Conservation (phyloP, 2,113 vertebrate genomes). For the Sarotherodon lohbergeri region DNA sequence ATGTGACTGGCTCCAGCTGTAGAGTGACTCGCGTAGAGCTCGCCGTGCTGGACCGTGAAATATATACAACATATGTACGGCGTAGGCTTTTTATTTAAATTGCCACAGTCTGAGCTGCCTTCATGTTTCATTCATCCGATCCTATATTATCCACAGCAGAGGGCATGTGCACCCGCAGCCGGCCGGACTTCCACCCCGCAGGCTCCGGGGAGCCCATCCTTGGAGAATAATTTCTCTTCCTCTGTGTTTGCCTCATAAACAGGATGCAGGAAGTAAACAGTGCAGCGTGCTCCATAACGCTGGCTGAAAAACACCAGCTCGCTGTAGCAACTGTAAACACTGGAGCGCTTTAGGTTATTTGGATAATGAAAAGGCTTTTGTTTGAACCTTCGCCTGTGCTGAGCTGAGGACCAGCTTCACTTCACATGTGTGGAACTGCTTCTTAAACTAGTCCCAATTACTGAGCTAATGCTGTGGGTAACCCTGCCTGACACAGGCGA, state of each 20-base stretch:
- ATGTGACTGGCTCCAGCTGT: not conserved
- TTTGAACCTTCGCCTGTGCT: not conserved
- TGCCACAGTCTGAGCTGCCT: not conserved
- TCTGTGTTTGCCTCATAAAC: constrained; percentile 28
- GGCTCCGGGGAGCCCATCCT: constrained; percentile 14
- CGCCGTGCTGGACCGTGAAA: not conserved
- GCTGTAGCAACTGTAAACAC: constrained; percentile 11
- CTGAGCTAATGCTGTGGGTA: not conserved
- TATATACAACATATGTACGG: not conserved
- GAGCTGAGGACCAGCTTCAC: not conserved
- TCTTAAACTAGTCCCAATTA: constrained; percentile 28
- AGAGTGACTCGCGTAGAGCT: not conserved
- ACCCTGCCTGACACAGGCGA: constrained; percentile 6
- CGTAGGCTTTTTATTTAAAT: not conserved
- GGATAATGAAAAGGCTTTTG: constrained; percentile 22
- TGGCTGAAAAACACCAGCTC: not conserved
- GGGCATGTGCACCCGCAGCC: not conserved
- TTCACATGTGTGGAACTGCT: not conserved
- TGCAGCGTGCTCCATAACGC: not conserved
- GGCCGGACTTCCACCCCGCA: not conserved
- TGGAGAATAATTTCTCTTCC: constrained; percentile 32
- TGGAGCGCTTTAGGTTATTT: constrained; percentile 8
- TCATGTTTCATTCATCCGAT: constrained; percentile 18
- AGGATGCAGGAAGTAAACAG: constrained; percentile 46
- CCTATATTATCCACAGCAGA: not conserved